A percentile compares a stretch with the other conserved stretches of the same genome.
Evolutionary conservation across 2,113 vertebrate species (phyloP).

Genomic region (Spheniscus mendiculus): DNA sequence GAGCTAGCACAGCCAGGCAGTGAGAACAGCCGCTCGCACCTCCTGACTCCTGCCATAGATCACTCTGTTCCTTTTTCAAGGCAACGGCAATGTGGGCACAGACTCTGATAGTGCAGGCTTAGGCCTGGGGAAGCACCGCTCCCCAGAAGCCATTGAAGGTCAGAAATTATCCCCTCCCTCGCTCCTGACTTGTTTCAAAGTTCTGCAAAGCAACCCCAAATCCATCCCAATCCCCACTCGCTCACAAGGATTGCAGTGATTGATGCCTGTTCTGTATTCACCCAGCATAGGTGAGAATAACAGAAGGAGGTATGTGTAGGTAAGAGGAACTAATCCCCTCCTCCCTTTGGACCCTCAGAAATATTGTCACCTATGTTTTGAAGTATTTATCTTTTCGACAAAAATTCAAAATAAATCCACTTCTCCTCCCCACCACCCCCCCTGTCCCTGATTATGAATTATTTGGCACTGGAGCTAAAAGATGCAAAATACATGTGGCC

Average conservation of each 20-base stretch:
- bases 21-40: neutral
- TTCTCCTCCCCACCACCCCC: rapidly evolving
- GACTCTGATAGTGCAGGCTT: neutral
- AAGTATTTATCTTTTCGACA: neutral
- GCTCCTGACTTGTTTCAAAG: neutral
- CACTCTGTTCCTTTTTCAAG: neutral
- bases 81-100: rapidly evolving
- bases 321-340: neutral
- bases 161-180: neutral
- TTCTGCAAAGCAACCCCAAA: neutral
- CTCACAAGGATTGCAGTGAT: neutral
- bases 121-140: neutral
- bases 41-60: neutral
- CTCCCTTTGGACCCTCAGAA: neutral
- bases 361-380: neutral
- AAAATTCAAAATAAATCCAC: neutral
- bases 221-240: neutral
- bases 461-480: neutral
- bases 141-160: neutral
- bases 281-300: neutral
- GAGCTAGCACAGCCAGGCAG: neutral
- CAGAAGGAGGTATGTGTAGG: neutral
- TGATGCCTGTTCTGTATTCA: neutral
- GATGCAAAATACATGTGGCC: neutral
- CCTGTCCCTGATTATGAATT: neutral